These are phyloP conservation scores for Drosophila limbata DNA, from an alignment of 2,888 invertebrate genomes.

Conservation along the genomic window DNA sequence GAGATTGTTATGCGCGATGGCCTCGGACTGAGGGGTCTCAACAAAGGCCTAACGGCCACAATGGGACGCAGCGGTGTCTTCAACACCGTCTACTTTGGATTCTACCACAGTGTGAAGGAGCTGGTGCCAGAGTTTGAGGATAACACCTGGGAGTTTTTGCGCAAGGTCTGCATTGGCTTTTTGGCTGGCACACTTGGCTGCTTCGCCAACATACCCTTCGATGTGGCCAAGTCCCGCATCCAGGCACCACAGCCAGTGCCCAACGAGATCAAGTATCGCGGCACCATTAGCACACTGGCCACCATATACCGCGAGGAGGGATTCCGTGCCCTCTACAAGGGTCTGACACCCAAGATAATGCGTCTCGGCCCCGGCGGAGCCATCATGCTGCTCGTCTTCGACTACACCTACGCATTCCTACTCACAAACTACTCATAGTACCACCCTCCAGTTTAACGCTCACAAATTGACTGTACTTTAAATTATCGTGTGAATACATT, in stretches of 20 bases:
- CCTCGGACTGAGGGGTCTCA: conserved; percentile 92
- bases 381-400: conserved; percentile 97
- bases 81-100: conserved; percentile 97
- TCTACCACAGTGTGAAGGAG: conserved; percentile 96
- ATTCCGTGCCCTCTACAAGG: conserved; percentile 95
- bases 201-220: conserved; percentile 96
- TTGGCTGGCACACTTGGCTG: conserved; percentile 94
- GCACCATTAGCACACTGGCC: conserved; percentile 90
- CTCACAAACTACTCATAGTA: conserved; percentile 25
- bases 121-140: conserved; percentile 89
- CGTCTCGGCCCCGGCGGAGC: conserved; percentile 97
- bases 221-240: conserved; percentile 97
- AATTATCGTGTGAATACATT: not conserved
- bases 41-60: conserved; percentile 95
- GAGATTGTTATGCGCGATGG: conserved; percentile 92
- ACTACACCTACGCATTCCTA: conserved; percentile 92
- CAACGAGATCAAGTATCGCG: conserved; percentile 91
- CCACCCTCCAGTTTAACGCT: not conserved
- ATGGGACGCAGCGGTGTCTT: conserved; percentile 95
- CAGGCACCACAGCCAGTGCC: conserved; percentile 94
- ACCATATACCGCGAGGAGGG: conserved; percentile 96
- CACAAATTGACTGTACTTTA: not conserved
- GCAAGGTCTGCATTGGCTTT: conserved; percentile 94
- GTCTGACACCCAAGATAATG: conserved; percentile 95
- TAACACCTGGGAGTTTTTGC: conserved; percentile 89